phyloP scores from a whole-genome alignment of 37 sponge, comb jelly and placozoan species.

The Halichondria panicea region DNA sequence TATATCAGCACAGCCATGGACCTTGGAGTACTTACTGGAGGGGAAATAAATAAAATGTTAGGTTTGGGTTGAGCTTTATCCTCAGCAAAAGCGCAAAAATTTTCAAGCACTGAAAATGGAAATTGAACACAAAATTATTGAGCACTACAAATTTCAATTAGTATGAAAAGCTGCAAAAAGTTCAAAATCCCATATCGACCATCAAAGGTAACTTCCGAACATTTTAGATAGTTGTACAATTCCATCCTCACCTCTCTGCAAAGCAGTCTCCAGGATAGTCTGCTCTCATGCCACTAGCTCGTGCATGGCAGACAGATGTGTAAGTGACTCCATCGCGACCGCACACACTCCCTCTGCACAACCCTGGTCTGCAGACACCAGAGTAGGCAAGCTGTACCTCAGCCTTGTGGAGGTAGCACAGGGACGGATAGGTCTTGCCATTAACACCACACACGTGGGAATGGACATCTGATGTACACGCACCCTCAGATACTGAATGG shows the following conservation, averaged over 20 bases:
- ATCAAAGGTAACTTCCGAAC: not conserved
- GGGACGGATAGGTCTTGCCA: constrained; percentile 52
- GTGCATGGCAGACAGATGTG: constrained; percentile 52
- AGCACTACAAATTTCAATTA: not conserved
- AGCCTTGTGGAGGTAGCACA: constrained; percentile 46
- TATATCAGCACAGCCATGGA: constrained; percentile 4
- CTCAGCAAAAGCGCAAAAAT: no score
- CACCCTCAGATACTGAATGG: no score
- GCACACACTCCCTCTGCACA: constrained; percentile 46
- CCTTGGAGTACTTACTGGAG: not conserved
- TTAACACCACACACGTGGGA: constrained; percentile 55
- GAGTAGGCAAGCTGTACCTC: constrained; percentile 31
- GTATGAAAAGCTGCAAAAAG: not conserved
- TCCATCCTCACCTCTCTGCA: constrained; percentile 25
- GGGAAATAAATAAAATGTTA: no score
- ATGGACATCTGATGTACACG: no score
- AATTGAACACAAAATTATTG: not conserved
- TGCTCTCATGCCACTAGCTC: constrained; percentile 30
- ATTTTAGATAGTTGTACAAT: no score
- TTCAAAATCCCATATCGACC: not conserved
- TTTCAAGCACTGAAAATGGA: no score
- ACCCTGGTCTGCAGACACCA: constrained; percentile 29
- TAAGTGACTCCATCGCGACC: constrained; percentile 60
- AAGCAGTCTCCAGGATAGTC: constrained; percentile 54
- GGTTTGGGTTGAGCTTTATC: no score